Evolutionary conservation across 2,888 invertebrate species (phyloP).

Genomic region (Phanerotoma sp.): DNA sequence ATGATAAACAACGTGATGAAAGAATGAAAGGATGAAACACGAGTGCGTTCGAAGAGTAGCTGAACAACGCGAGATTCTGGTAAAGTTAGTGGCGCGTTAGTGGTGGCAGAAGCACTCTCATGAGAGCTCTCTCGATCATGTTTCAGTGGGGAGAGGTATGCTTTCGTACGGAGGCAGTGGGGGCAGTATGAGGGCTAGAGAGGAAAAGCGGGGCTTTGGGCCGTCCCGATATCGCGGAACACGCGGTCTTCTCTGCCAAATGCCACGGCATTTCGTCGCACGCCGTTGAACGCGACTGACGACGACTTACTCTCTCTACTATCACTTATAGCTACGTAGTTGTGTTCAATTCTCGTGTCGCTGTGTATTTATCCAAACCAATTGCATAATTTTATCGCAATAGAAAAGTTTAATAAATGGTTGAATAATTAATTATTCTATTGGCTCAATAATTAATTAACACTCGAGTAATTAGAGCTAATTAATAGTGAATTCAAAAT

Average conservation of each 20-base stretch:
- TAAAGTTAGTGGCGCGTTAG: too few relatives aligned
- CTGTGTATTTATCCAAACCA: too few relatives aligned
- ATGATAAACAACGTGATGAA: neutral
- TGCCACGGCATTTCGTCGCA: constrained; percentile 55
- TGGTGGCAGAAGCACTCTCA: too few relatives aligned
- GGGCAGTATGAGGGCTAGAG: constrained; percentile 2
- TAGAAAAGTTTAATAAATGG: too few relatives aligned
- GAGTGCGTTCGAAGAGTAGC: neutral
- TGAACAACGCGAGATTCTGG: too few relatives aligned
- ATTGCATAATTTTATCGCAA: too few relatives aligned
- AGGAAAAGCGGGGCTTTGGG: constrained; percentile 34
- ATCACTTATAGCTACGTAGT: neutral
- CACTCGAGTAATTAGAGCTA: too few relatives aligned
- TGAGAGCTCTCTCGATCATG: neutral
- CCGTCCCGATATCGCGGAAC: constrained; percentile 51
- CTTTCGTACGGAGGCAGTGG: neutral
- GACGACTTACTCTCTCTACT: constrained; percentile 20
- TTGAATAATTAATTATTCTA: too few relatives aligned
- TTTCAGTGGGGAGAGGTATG: neutral
- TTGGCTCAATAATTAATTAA: too few relatives aligned
- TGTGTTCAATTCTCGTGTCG: neutral
- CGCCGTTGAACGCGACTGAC: constrained; percentile 56
- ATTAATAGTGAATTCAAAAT: neutral
- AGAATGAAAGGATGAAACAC: neutral
- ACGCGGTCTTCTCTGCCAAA: constrained; percentile 44